Conservation (phyloP, 2,113 vertebrate species). For the Saccopteryx bilineata region DNA sequence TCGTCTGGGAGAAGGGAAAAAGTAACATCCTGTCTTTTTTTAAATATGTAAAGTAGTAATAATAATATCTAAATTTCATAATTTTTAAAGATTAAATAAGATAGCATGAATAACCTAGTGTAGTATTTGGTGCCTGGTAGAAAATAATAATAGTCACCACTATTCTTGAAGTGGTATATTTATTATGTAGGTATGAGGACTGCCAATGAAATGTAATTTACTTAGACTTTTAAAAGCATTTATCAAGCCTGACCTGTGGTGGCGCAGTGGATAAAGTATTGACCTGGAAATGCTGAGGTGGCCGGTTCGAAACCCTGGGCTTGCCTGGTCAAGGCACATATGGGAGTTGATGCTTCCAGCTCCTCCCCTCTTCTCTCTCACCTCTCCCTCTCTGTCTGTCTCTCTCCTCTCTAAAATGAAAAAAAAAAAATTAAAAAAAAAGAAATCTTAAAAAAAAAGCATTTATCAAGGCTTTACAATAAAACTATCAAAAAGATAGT, state of each 20-base stretch:
- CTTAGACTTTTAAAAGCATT: slow-evolving; percentile 50
- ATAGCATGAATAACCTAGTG: background rate
- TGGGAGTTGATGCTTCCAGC: too few relatives aligned
- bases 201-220: slow-evolving; percentile 25
- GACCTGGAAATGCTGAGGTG: too few relatives aligned
- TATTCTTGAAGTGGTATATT: slow-evolving; percentile 43
- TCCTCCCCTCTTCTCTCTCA: too few relatives aligned
- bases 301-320: too few relatives aligned
- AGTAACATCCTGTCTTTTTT: slow-evolving; percentile 52
- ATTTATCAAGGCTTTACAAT: slow-evolving; percentile 58
- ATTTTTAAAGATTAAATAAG: slow-evolving; percentile 51
- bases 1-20: slow-evolving; percentile 36
- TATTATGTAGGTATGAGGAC: background rate
- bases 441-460: background rate
- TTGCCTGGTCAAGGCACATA: too few relatives aligned
- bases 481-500: slow-evolving; percentile 63
- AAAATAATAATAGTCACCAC: slow-evolving; percentile 38
- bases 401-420: too few relatives aligned
- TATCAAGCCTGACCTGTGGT: background rate
- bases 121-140: background rate
- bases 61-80: slow-evolving; percentile 5
- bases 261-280: too few relatives aligned
- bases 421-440: too few relatives aligned
- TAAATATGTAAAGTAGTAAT: slow-evolving; percentile 39
- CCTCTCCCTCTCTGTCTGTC: too few relatives aligned